Percentiles rank a stretch among this genome's conserved stretches.
These are phyloP conservation scores for Nineta flava DNA, from an alignment of 2,888 invertebrate species.

Conservation along the genomic window DNA sequence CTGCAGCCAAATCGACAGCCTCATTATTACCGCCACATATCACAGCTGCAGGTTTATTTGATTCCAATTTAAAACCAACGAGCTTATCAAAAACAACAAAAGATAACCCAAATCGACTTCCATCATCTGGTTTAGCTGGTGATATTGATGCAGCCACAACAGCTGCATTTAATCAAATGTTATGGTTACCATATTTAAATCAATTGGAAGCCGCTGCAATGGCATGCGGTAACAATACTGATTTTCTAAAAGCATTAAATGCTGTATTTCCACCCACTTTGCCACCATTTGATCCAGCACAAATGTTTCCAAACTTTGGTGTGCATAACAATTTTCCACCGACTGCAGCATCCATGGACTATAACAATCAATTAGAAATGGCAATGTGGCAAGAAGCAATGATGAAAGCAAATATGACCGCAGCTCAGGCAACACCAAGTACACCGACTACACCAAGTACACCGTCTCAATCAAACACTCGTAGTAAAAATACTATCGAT, in stretches of 20 bases:
- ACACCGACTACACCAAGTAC: slow-evolving; percentile 19
- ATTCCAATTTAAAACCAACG: slow-evolving; percentile 6
- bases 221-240: slow-evolving; percentile 33
- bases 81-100: slow-evolving; percentile 7
- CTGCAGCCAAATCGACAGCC: slow-evolving; percentile 1
- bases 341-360: slow-evolving; percentile 26
- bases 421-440: slow-evolving; percentile 18
- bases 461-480: slow-evolving; percentile 6
- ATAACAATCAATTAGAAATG: slow-evolving; percentile 37
- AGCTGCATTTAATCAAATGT: slow-evolving; percentile 54
- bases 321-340: slow-evolving; percentile 18
- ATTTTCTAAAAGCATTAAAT: slow-evolving; percentile 40
- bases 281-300: slow-evolving; percentile 28
- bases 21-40: slow-evolving; percentile 2
- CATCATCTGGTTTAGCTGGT: slow-evolving; percentile 30
- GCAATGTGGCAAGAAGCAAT: slow-evolving; percentile 58
- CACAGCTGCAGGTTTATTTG: not conserved
- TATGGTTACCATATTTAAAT: slow-evolving; percentile 55
- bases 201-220: slow-evolving; percentile 40
- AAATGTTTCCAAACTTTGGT: slow-evolving; percentile 27
- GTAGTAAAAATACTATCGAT: slow-evolving; percentile 7
- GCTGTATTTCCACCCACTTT: slow-evolving; percentile 24
- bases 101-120: slow-evolving; percentile 7
- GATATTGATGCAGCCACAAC: slow-evolving; percentile 55
- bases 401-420: slow-evolving; percentile 31